Conservation (phyloP, 1,140 invertebrate genomes). For the Lysiphlebus fabarum region DNA sequence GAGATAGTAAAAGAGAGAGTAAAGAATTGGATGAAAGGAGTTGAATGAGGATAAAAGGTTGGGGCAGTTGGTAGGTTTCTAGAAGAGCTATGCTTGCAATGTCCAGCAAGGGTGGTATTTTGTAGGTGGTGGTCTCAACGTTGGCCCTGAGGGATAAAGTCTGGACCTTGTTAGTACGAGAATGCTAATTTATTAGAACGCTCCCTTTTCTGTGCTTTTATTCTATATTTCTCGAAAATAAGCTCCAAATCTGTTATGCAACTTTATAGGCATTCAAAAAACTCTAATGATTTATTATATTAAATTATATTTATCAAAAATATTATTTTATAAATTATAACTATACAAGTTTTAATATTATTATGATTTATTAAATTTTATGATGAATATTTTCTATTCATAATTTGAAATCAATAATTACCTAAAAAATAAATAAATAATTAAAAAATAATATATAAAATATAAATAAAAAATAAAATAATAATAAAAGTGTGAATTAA, state of each 20-base stretch:
- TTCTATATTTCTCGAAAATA: background rate
- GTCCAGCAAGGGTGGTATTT: constrained; percentile 52
- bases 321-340: too few species aligned
- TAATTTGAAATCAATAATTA: too few species aligned
- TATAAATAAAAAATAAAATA: too few species aligned
- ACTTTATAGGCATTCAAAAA: too few species aligned
- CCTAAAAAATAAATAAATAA: too few species aligned
- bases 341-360: too few species aligned
- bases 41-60: constrained; percentile 28
- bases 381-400: too few species aligned
- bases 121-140: constrained; percentile 43
- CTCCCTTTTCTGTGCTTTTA: constrained; percentile 19
- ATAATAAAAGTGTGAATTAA: too few species aligned
- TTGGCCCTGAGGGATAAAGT: constrained; percentile 48
- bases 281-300: too few species aligned
- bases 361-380: too few species aligned
- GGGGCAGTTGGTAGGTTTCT: constrained; percentile 25
- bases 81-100: constrained; percentile 54
- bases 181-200: constrained; percentile 56
- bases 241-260: background rate
- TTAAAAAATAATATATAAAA: too few species aligned
- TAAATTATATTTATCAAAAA: too few species aligned
- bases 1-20: constrained; percentile 12
- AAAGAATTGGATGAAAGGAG: constrained; percentile 5
- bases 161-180: constrained; percentile 53